Conservation (phyloP, 2,797 vertebrate genomes). For the Rallus crepitans region DNA sequence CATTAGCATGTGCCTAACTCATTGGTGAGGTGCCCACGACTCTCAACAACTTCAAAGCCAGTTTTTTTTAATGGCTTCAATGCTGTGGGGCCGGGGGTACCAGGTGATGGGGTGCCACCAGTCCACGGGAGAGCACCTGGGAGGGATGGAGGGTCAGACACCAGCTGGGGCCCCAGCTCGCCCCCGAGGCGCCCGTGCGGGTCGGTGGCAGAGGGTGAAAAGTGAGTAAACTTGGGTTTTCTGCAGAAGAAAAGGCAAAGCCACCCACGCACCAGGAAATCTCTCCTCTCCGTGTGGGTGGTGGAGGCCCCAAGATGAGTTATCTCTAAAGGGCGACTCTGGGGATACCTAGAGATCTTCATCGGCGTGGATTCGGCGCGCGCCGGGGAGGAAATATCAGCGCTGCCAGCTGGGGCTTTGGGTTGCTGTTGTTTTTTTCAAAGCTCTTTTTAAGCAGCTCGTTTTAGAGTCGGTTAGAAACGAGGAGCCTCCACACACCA, state of each 20-base stretch:
- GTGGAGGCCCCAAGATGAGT: constrained; percentile 76
- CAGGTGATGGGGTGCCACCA: not conserved
- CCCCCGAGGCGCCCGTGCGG: too few relatives aligned
- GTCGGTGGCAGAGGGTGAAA: not conserved
- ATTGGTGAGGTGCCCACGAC: not conserved
- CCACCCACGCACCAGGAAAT: constrained; percentile 81
- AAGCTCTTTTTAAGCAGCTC: not conserved
- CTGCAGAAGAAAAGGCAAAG: constrained; percentile 67
- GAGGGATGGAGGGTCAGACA: not conserved
- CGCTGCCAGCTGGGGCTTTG: not conserved
- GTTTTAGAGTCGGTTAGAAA: not conserved
- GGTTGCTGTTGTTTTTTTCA: not conserved
- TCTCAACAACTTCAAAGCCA: not conserved
- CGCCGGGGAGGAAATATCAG: constrained; percentile 69
- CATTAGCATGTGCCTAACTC: fast-evolving
- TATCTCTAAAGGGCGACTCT: constrained; percentile 82
- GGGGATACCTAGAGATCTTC: constrained; percentile 88
- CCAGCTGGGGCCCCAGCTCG: fast-evolving
- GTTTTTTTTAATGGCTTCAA: not conserved
- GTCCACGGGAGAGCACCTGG: not conserved
- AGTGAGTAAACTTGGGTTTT: constrained; percentile 56
- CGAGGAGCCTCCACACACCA: not conserved
- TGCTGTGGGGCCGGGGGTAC: fast-evolving
- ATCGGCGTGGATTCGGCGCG: constrained; percentile 76
- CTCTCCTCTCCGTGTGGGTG: constrained; percentile 80